Evolutionary conservation across 2,888 invertebrate species (phyloP), one percentile per base, ranked within the genome.

Genomic region (Cataglyphis cursor): DNA sequence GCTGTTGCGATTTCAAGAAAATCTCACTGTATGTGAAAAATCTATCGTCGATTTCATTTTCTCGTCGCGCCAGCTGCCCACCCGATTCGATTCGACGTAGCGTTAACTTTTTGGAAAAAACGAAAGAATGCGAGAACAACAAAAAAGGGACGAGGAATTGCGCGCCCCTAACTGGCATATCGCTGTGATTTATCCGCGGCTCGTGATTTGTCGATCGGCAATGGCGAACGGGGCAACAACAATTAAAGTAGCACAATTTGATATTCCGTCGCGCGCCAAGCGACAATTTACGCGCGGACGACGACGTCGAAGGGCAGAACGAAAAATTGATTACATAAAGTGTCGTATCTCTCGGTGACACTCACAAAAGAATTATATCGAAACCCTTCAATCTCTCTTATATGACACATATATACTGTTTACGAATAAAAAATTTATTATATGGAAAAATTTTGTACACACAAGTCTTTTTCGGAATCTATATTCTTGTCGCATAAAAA

Each of bases 201-300:
- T 31, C 70, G 82, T 82, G 88, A 83, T 81, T 76, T 76, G 81
- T 81, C 76, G 81, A 81, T 85, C 87, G 38, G 51, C 70, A 74
- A 85, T 66, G 72, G 61, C 73, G 61, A 51, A 65, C 44, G 74
- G 48, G 59, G 48, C 66, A 82, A 74, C 81, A 48, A 70, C 74
- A 73, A 81, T 88, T 87, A 85, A 83, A 87, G 51, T 87, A 85
- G 83, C 81, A 83, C 54, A 70, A 84, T 83, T 85, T 87, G 83
- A 85, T 89, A 81, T 80, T 75, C 21, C 31, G 28, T 38, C 24
- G 64, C 28, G 66, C 64, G 57, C 31, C 41, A 35, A 35, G 68
- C 62, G 51, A 54, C 64, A 72, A 80, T 80, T 80, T 80, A 80
- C 78, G 72, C 78, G 59, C 70, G 44, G 31, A 10, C 78, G 72